phyloP scores from a whole-genome alignment of 2,888 invertebrate genomes.

The Zaprionus obscuricornis region DNA sequence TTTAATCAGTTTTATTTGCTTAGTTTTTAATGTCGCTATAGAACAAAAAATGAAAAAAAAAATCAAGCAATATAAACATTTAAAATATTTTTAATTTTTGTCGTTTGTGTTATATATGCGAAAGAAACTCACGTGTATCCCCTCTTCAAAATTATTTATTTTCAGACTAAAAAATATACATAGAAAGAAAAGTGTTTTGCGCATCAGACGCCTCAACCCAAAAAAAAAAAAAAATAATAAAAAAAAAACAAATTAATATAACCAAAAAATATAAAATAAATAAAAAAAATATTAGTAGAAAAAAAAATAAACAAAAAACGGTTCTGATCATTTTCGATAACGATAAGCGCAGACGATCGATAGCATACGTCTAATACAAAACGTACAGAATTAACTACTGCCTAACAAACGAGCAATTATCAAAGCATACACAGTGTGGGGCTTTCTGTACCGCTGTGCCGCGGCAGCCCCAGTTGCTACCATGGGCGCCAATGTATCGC shows the following conservation, averaged over 20 bases:
- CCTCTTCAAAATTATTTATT: slow-evolving; percentile 84
- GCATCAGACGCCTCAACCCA: slow-evolving; percentile 54
- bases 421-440: slow-evolving; percentile 61
- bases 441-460: slow-evolving; percentile 65
- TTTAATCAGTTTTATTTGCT: slow-evolving; percentile 40
- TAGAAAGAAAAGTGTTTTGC: slow-evolving; percentile 72
- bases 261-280: background rate
- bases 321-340: slow-evolving; percentile 6
- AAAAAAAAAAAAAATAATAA: slow-evolving; percentile 42
- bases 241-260: slow-evolving; percentile 29
- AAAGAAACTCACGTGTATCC: slow-evolving; percentile 82
- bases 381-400: too few relatives aligned
- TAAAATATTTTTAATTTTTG: slow-evolving; percentile 67
- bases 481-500: slow-evolving; percentile 99
- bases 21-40: slow-evolving; percentile 60
- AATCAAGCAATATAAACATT: slow-evolving; percentile 50
- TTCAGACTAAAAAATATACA: slow-evolving; percentile 74
- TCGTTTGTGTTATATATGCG: slow-evolving; percentile 72
- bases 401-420: background rate
- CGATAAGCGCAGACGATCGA: slow-evolving; percentile 18
- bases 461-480: slow-evolving; percentile 64
- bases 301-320: slow-evolving; percentile 1
- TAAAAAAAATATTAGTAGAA: background rate
- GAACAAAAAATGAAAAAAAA: slow-evolving; percentile 13
- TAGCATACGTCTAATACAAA: slow-evolving; percentile 15